phyloP scores from a whole-genome alignment of 2,888 invertebrate genomes.

The Alentia gelatinosa region DNA sequence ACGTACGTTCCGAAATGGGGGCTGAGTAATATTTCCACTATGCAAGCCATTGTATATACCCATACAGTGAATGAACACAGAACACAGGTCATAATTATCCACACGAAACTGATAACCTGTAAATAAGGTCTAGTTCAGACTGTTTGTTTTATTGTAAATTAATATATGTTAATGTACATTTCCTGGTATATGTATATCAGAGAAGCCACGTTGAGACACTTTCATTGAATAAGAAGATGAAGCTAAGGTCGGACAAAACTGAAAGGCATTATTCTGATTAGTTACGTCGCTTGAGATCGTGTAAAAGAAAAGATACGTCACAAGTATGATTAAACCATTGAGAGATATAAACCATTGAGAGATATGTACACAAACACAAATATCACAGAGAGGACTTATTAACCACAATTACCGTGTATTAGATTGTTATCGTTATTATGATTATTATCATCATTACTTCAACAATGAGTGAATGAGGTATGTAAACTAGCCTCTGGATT shows the following conservation, averaged over 20 bases:
- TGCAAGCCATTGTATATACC: constrained; percentile 45
- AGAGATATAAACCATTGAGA: neutral
- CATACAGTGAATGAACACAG: neutral
- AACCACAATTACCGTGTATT: neutral
- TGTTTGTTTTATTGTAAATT: neutral
- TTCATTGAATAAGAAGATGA: neutral
- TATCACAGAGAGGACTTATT: neutral
- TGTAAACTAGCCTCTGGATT: neutral
- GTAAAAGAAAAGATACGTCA: neutral
- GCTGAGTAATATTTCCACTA: constrained; percentile 42
- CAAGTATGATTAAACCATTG: neutral
- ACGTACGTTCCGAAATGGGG: neutral
- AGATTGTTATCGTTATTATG: neutral
- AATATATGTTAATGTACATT: neutral
- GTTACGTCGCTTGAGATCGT: neutral
- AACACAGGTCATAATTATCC: neutral
- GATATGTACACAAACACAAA: neutral
- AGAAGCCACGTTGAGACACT: neutral
- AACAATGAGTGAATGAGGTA: neutral
- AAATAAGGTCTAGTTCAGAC: neutral
- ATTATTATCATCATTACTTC: neutral
- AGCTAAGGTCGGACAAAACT: neutral
- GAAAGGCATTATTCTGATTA: neutral
- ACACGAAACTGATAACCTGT: neutral
- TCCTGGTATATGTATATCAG: neutral